Conservation (phyloP, 2,888 invertebrate genomes). For the Octonoba sinensis region DNA sequence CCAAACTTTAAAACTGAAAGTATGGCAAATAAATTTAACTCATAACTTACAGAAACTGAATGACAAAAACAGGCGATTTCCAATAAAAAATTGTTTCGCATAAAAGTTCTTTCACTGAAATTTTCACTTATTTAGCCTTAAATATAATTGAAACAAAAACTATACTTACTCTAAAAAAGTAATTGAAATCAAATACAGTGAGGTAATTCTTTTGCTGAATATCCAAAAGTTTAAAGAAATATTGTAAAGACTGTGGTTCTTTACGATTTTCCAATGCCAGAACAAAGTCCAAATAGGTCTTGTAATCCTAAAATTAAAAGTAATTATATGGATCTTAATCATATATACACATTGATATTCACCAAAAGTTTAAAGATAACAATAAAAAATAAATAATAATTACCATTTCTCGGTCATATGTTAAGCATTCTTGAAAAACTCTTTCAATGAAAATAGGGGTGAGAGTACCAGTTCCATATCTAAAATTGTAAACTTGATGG, state of each 20-base stretch:
- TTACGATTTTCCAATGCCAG: slow-evolving; percentile 91
- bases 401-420: slow-evolving; percentile 78
- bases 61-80: too few relatives aligned
- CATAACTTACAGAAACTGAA: not conserved
- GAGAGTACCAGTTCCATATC: slow-evolving; percentile 90
- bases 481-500: slow-evolving; percentile 68
- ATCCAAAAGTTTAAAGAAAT: slow-evolving; percentile 91
- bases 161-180: slow-evolving; percentile 85
- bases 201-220: slow-evolving; percentile 88
- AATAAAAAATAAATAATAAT: slow-evolving; percentile 67
- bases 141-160: slow-evolving; percentile 2
- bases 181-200: slow-evolving; percentile 90
- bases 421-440: slow-evolving; percentile 94
- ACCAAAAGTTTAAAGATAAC: not conserved
- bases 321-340: not conserved
- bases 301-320: slow-evolving; percentile 81
- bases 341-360: not conserved
- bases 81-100: too few relatives aligned
- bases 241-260: slow-evolving; percentile 91
- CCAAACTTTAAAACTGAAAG: not conserved
- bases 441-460: slow-evolving; percentile 91
- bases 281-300: slow-evolving; percentile 94
- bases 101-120: too few relatives aligned
- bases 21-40: not conserved
- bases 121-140: too few relatives aligned